Conservation (phyloP, 1,140 invertebrate species). For the Hesperophylax magnus region DNA sequence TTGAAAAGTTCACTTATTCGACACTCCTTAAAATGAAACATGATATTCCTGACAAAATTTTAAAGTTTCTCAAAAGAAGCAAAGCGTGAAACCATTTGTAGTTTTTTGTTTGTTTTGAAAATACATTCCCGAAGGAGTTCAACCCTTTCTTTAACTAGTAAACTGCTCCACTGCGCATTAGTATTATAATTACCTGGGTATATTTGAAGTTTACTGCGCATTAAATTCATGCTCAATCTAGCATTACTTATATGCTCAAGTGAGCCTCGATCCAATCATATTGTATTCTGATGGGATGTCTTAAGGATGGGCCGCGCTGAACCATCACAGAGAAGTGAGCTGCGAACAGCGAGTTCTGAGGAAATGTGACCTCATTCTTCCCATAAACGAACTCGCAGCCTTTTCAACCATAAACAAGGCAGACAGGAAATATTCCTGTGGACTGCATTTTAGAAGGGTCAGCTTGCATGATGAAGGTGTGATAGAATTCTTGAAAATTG, state of each 20-base stretch:
- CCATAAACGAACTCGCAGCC: too few species aligned
- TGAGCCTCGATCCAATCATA: slow-evolving; percentile 45
- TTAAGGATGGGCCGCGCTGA: slow-evolving; percentile 46
- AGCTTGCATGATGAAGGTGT: too few species aligned
- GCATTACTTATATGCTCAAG: slow-evolving; percentile 55
- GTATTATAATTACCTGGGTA: slow-evolving; percentile 31
- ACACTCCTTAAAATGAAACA: slow-evolving; percentile 37
- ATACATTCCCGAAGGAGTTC: slow-evolving; percentile 8
- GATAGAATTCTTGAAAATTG: too few species aligned
- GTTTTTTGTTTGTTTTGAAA: slow-evolving; percentile 20
- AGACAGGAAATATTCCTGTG: too few species aligned
- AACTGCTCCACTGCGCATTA: slow-evolving; percentile 17
- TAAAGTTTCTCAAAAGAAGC: slow-evolving; percentile 11
- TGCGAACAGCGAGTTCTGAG: slow-evolving; percentile 45
- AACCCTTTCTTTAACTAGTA: slow-evolving; percentile 23
- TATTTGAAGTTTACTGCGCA: slow-evolving; percentile 36
- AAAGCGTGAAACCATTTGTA: slow-evolving; percentile 36
- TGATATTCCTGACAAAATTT: slow-evolving; percentile 20
- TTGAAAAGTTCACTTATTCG: slow-evolving; percentile 9
- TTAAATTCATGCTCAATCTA: slow-evolving; percentile 43
- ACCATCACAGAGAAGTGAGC: slow-evolving; percentile 40
- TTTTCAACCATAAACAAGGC: too few species aligned
- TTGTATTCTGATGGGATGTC: slow-evolving; percentile 6
- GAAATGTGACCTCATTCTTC: slow-evolving; percentile 47
- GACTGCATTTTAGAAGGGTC: too few species aligned